Evolutionary conservation across 2,797 vertebrate species (phyloP).

Genomic region (Enteromius viviparus): DNA sequence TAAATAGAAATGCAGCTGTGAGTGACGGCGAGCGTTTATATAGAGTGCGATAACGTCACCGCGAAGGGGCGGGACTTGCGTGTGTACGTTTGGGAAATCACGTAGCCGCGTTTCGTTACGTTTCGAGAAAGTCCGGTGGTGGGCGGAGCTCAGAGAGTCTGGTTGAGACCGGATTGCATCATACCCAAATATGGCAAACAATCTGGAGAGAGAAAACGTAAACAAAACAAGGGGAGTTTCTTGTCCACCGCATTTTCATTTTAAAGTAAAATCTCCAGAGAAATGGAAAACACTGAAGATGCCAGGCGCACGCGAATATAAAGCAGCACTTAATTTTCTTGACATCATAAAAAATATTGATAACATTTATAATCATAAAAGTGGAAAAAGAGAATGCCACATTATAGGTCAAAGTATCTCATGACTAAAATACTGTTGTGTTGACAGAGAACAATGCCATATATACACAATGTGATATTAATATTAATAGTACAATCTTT

Average conservation of each 20-base stretch:
- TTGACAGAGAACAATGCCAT: neutral
- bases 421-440: neutral
- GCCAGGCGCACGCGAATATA: no score
- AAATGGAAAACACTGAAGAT: neutral
- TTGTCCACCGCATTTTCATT: neutral
- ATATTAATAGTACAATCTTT: neutral
- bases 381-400: neutral
- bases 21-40: neutral
- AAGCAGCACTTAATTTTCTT: neutral
- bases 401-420: neutral
- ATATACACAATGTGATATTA: neutral
- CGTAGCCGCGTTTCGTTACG: constrained; percentile 27
- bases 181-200: constrained; percentile 24
- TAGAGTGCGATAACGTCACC: neutral
- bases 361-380: neutral
- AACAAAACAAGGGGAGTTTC: neutral
- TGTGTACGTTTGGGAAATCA: constrained; percentile 20
- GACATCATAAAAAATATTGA: neutral
- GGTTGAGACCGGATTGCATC: constrained; percentile 52
- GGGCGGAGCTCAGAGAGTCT: neutral
- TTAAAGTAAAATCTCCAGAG: neutral
- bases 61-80: constrained; percentile 8
- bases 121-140: constrained; percentile 37
- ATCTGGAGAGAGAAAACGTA: neutral
- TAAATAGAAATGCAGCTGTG: neutral